A percentile compares a stretch with the other conserved stretches of the same genome.
phyloP scores from a whole-genome alignment of 2,888 invertebrate species.

The Scaptomyza caliginosa region DNA sequence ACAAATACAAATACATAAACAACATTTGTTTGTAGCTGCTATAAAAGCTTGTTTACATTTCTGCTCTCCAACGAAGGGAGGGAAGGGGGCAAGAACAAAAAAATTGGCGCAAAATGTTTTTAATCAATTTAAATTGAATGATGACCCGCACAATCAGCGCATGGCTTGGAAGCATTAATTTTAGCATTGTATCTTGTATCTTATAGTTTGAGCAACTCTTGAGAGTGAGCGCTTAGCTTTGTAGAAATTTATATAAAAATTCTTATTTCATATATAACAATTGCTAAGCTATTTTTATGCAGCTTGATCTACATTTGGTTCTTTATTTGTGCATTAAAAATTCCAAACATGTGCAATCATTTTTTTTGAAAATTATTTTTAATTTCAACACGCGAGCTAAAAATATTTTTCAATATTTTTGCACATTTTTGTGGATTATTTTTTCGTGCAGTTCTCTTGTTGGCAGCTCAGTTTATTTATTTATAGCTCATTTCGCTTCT shows the following conservation, averaged over 20 bases:
- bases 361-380: slow-evolving; percentile 11
- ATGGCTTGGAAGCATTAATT: slow-evolving; percentile 31
- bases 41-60: slow-evolving; percentile 32
- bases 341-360: slow-evolving; percentile 28
- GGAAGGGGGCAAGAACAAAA: background rate
- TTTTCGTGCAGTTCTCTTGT: slow-evolving; percentile 13
- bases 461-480: slow-evolving; percentile 35
- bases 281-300: slow-evolving; percentile 15
- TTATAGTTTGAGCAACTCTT: background rate
- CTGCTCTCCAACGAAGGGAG: slow-evolving; percentile 12
- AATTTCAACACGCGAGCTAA: slow-evolving; percentile 31
- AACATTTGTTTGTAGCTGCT: background rate
- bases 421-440: slow-evolving; percentile 15
- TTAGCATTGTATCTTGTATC: slow-evolving; percentile 37
- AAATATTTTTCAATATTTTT: slow-evolving; percentile 9
- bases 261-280: slow-evolving; percentile 29
- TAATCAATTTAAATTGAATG: slow-evolving; percentile 83
- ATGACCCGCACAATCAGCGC: slow-evolving; percentile 81
- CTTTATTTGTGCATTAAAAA: slow-evolving; percentile 32
- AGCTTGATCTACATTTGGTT: background rate
- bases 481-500: slow-evolving; percentile 30
- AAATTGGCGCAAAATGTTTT: slow-evolving; percentile 76
- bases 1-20: background rate
- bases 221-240: slow-evolving; percentile 19
- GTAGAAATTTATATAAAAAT: slow-evolving; percentile 9